phyloP scores from a whole-genome alignment of 2,888 invertebrate species.

The Eupithecia vulgata region DNA sequence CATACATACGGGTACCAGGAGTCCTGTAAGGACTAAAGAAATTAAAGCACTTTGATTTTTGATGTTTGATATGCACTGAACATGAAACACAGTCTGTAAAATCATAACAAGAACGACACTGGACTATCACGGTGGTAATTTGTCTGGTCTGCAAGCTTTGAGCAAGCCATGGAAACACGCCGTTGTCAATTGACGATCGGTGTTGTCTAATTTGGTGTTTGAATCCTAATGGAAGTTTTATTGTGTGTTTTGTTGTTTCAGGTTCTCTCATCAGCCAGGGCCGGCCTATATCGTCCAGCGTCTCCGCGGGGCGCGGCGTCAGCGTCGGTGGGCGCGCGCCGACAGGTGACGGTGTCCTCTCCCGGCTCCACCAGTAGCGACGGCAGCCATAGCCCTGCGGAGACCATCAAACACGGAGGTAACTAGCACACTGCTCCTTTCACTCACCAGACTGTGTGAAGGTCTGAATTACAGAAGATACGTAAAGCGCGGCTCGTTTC shows the following conservation, averaged over 20 bases:
- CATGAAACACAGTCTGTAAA: too few species aligned
- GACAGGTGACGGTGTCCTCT: constrained; percentile 77
- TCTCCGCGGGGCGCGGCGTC: constrained; percentile 85
- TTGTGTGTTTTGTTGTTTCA: constrained; percentile 52
- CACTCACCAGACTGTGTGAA: neutral
- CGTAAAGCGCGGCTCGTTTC: neutral
- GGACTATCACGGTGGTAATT: too few species aligned
- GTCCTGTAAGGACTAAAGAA: too few species aligned
- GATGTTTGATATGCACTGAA: too few species aligned
- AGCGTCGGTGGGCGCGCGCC: constrained; percentile 78
- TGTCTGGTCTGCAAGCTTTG: too few species aligned
- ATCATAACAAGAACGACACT: too few species aligned
- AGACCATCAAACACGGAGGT: constrained; percentile 86
- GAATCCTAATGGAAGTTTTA: neutral
- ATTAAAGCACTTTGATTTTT: too few species aligned
- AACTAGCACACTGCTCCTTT: neutral
- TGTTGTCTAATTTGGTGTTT: too few species aligned
- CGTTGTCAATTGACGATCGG: too few species aligned
- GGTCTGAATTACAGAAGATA: neutral
- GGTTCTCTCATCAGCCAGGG: constrained; percentile 89
- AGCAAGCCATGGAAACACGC: too few species aligned
- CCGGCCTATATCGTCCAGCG: constrained; percentile 88
- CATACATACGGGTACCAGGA: too few species aligned
- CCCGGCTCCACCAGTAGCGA: constrained; percentile 95
- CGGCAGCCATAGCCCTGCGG: constrained; percentile 91